Evolutionary conservation across 2,113 vertebrate species (phyloP).

Genomic region (Pelobates fuscus): DNA sequence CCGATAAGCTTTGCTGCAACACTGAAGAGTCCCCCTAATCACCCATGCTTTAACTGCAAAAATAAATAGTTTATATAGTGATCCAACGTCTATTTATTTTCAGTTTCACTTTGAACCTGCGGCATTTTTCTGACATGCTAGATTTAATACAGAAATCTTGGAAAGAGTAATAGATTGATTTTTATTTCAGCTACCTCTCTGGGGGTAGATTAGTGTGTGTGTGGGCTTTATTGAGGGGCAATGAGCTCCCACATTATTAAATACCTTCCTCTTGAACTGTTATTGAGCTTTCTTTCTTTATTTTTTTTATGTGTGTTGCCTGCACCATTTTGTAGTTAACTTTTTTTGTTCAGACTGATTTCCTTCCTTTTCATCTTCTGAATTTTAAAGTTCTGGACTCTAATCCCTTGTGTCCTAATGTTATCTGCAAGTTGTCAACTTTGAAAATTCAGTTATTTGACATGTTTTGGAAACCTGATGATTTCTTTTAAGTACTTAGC

Average conservation of each 20-base stretch:
- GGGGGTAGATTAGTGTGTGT: neutral
- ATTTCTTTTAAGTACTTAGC: no score
- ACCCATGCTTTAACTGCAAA: no score
- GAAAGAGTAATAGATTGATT: neutral
- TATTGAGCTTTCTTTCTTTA: neutral
- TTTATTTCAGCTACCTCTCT: neutral
- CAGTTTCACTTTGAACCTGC: neutral
- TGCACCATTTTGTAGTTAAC: neutral
- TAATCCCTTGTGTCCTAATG: neutral
- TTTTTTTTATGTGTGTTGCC: neutral
- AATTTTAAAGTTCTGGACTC: neutral
- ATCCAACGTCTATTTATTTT: neutral
- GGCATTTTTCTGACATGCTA: neutral
- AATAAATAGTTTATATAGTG: no score
- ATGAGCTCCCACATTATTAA: neutral
- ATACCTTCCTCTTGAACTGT: neutral
- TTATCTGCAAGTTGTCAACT: neutral
- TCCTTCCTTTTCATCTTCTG: neutral
- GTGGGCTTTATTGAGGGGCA: neutral
- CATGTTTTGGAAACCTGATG: no score
- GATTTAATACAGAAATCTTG: neutral
- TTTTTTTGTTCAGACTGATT: slow-evolving; percentile 16
- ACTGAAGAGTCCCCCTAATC: no score
- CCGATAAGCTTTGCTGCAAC: no score
- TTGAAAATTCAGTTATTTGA: neutral